Conservation (phyloP, 2,113 vertebrate genomes). For the Patagioenas fasciata region DNA sequence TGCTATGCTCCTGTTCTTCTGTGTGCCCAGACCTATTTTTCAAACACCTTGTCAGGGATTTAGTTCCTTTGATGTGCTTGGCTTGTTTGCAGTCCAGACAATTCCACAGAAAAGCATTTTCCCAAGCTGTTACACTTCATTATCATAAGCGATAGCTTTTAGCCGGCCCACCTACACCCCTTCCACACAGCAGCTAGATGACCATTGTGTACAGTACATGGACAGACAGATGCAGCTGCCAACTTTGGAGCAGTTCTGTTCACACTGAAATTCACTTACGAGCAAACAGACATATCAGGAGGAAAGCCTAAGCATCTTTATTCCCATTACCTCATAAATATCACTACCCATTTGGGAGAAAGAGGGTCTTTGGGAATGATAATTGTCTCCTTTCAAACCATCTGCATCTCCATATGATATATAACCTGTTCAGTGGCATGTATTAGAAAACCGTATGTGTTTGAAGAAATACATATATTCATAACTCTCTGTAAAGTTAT, state of each 20-base stretch:
- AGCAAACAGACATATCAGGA: not conserved
- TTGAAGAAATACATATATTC: not conserved
- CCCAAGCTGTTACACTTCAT: not conserved
- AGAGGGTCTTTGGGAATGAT: not conserved
- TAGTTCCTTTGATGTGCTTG: slow-evolving; percentile 20
- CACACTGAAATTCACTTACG: not conserved
- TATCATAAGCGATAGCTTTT: not conserved
- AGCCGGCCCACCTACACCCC: not conserved
- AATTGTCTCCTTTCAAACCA: not conserved
- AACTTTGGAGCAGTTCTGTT: not conserved
- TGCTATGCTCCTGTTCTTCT: not conserved
- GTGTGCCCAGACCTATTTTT: slow-evolving; percentile 4
- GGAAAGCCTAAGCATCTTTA: not conserved
- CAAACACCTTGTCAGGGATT: not conserved
- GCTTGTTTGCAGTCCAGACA: not conserved
- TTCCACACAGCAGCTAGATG: not conserved
- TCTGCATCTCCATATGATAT: not conserved
- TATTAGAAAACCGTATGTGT: not conserved
- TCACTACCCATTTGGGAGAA: not conserved
- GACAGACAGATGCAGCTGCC: not conserved
- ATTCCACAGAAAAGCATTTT: not conserved
- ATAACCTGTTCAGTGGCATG: not conserved
- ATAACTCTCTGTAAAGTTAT: not conserved
- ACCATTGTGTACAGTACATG: not conserved
- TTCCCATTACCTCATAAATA: not conserved